These are phyloP conservation scores for Macrosoma leucophasiata DNA, from an alignment of 2,888 invertebrate species.

Conservation along the genomic window DNA sequence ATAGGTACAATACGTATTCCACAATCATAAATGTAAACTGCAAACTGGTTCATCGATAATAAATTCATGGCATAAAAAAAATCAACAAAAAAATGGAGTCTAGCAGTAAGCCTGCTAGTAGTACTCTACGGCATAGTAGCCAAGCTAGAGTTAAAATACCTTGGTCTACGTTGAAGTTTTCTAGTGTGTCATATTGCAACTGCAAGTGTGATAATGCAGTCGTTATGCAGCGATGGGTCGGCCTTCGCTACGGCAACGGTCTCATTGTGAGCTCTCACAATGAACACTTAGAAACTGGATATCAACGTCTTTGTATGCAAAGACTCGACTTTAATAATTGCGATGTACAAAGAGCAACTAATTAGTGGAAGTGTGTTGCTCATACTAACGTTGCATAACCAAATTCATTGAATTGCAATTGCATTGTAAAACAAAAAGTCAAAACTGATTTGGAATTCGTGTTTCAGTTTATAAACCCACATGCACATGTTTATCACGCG, in stretches of 20 bases:
- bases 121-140: too few relatives aligned
- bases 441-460: too few relatives aligned
- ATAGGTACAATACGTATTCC: too few relatives aligned
- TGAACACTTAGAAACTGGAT: conserved; percentile 67
- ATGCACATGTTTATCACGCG: too few relatives aligned
- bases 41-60: too few relatives aligned
- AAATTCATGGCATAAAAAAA: too few relatives aligned
- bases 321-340: conserved; percentile 49
- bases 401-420: conserved; percentile 2
- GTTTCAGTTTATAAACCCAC: too few relatives aligned
- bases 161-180: too few relatives aligned
- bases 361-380: conserved; percentile 20
- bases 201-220: conserved; percentile 46
- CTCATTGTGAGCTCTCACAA: conserved; percentile 61
- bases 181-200: conserved; percentile 36
- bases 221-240: conserved; percentile 61
- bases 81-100: too few relatives aligned
- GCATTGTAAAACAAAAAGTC: too few relatives aligned
- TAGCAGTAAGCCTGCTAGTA: too few relatives aligned
- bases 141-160: too few relatives aligned
- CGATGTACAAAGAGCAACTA: conserved; percentile 21
- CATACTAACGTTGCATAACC: conserved; percentile 10
- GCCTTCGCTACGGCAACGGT: conserved; percentile 66
- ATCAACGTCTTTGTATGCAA: conserved; percentile 51
- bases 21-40: not conserved